Conservation (phyloP, 1,140 invertebrate genomes). For the Cotesia vestalis region DNA sequence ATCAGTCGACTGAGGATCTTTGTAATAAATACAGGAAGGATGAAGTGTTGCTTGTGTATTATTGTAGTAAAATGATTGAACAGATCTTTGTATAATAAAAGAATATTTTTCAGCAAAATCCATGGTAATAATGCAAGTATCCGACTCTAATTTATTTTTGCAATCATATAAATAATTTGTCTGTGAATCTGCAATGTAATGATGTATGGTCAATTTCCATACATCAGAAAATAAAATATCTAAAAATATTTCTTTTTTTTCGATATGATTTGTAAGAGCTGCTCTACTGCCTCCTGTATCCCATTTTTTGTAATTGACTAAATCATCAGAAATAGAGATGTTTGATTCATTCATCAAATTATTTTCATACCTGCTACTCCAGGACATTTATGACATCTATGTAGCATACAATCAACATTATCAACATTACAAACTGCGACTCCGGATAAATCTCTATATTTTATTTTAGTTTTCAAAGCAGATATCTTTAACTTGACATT, state of each 20-base stretch:
- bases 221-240: constrained; percentile 2
- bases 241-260: not conserved
- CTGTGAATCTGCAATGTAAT: constrained; percentile 33
- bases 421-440: constrained; percentile 1
- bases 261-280: not conserved
- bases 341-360: constrained; percentile 3
- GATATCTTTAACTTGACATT: constrained; percentile 31
- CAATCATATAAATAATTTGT: constrained; percentile 28
- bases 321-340: not conserved
- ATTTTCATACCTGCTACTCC: not conserved
- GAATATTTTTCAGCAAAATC: constrained; percentile 35
- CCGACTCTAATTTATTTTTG: constrained; percentile 16
- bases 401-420: constrained; percentile 13
- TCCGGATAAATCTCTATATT: constrained; percentile 24
- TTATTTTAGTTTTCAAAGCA: constrained; percentile 15
- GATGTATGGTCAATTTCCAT: constrained; percentile 31
- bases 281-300: not conserved
- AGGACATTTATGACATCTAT: constrained; percentile 18
- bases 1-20: constrained; percentile 17
- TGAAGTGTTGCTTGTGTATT: constrained; percentile 36
- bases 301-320: not conserved
- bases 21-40: constrained; percentile 33
- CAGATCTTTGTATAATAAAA: constrained; percentile 34
- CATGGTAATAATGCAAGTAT: constrained; percentile 31
- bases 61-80: constrained; percentile 39